Evolutionary conservation across 1,140 invertebrate species (phyloP).

Genomic region (Zeugodacus cucurbitae): DNA sequence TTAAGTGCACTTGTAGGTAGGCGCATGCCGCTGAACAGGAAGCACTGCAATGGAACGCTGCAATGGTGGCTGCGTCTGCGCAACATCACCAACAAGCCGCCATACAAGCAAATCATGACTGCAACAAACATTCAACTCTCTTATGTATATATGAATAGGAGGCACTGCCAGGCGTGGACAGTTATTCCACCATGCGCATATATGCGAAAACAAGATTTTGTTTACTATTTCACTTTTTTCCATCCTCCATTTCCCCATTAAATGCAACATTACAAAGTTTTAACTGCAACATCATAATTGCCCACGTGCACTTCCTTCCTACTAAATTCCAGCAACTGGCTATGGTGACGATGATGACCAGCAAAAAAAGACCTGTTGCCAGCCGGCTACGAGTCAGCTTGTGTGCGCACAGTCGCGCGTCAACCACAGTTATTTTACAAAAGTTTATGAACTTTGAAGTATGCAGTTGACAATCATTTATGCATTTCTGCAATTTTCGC

Average conservation of each 20-base stretch:
- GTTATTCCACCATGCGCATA: neutral
- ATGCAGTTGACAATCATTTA: conserved; percentile 31
- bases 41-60: conserved; percentile 1
- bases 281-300: neutral
- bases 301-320: conserved; percentile 38
- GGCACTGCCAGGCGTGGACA: neutral
- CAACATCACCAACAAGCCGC: neutral
- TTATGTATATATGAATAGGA: neutral
- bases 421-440: neutral
- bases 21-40: neutral
- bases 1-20: neutral
- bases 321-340: neutral
- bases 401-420: neutral
- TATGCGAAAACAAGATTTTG: conserved; percentile 7
- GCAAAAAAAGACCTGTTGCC: neutral
- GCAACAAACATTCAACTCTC: neutral
- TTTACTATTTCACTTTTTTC: neutral
- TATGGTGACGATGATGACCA: neutral
- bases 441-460: conserved; percentile 17
- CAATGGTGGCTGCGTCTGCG: neutral
- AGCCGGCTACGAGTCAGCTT: neutral
- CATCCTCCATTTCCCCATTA: neutral
- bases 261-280: neutral
- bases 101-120: neutral
- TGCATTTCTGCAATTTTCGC: neutral